Evolutionary conservation across 2,113 vertebrate species (phyloP).

Genomic region (Lasiurus cinereus): DNA sequence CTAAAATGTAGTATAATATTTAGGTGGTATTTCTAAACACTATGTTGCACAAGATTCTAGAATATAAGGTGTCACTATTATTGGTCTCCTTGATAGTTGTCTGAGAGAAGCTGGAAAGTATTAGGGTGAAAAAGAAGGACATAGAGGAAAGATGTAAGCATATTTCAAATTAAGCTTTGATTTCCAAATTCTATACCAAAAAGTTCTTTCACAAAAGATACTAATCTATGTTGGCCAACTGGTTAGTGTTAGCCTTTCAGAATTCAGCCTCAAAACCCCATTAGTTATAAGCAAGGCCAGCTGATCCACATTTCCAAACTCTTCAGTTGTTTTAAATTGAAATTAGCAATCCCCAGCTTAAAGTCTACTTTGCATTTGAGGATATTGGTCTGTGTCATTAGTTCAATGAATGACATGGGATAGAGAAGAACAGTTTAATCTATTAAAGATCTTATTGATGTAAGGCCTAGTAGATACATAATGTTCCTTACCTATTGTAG

Average conservation of each 20-base stretch:
- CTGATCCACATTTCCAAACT: neutral
- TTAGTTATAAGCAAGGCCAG: neutral
- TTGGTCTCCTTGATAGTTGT: neutral
- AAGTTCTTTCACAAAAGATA: slow-evolving; percentile 11
- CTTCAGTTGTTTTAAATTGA: neutral
- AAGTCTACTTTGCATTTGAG: slow-evolving; percentile 31
- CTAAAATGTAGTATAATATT: slow-evolving; percentile 36
- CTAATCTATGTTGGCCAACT: neutral
- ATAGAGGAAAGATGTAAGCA: neutral
- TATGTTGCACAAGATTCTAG: neutral
- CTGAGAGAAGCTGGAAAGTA: neutral
- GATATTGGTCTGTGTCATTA: neutral
- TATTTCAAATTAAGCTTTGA: neutral
- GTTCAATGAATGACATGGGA: neutral
- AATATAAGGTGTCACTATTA: neutral
- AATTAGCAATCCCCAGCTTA: neutral
- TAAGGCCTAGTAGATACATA: neutral
- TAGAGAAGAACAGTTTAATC: neutral
- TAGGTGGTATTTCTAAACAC: neutral
- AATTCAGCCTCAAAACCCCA: neutral
- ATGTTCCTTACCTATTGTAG: neutral
- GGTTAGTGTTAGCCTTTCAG: neutral
- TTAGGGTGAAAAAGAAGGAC: neutral
- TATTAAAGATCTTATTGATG: neutral
- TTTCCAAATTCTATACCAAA: slow-evolving; percentile 41